phyloP scores from a whole-genome alignment of 2,888 invertebrate genomes.

The Erannis defoliaria region DNA sequence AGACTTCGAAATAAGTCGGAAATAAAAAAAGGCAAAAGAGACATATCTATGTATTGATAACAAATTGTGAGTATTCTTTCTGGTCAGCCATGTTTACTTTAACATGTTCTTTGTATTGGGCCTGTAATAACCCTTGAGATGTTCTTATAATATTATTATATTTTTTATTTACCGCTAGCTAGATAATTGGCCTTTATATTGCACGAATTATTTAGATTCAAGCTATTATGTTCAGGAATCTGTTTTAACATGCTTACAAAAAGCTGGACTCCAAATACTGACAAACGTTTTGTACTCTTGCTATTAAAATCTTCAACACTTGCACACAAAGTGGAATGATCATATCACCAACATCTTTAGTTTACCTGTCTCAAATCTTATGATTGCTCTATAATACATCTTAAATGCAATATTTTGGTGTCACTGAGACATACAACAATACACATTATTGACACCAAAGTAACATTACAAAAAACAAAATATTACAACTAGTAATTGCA shows the following conservation, averaged over 20 bases:
- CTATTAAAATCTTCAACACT: constrained; percentile 13
- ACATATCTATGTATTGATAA: constrained; percentile 24
- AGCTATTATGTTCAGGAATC: constrained; percentile 12
- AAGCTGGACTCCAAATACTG: constrained; percentile 17
- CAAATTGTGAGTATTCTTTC: constrained; percentile 35
- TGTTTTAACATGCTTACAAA: constrained; percentile 30
- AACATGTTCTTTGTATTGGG: constrained; percentile 36
- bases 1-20: constrained; percentile 29
- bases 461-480: too few species aligned
- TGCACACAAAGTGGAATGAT: constrained; percentile 6
- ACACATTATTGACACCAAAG: too few species aligned
- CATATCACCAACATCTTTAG: background rate
- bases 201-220: constrained; percentile 21
- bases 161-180: constrained; percentile 18
- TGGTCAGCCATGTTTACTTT: constrained; percentile 25
- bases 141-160: constrained; percentile 6
- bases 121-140: constrained; percentile 31
- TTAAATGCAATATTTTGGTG: too few species aligned
- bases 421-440: too few species aligned
- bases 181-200: constrained; percentile 24
- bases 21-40: constrained; percentile 26
- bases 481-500: too few species aligned
- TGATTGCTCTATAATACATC: background rate
- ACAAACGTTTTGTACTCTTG: constrained; percentile 14
- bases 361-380: constrained; percentile 4